Evolutionary conservation across 2,888 invertebrate genomes (phyloP).

Genomic region (Chaetoderma sp.): DNA sequence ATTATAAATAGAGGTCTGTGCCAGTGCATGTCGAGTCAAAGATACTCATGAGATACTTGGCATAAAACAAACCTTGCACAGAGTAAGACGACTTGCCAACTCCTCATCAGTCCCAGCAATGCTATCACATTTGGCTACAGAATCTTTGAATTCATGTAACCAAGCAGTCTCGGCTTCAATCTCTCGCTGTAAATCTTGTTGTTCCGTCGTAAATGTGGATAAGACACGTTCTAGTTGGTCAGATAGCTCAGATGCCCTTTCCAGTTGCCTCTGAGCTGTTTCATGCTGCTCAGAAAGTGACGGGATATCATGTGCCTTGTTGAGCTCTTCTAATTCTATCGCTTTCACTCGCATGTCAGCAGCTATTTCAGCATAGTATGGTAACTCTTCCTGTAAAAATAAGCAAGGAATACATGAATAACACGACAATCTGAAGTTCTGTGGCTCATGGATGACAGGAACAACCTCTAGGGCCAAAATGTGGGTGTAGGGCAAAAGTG

Average conservation of each 20-base stretch:
- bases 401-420: not conserved
- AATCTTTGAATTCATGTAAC: slow-evolving; percentile 55
- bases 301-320: slow-evolving; percentile 79
- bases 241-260: slow-evolving; percentile 80
- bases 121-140: slow-evolving; percentile 59
- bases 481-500: no score
- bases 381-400: slow-evolving; percentile 77
- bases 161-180: slow-evolving; percentile 58
- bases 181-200: slow-evolving; percentile 53
- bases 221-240: slow-evolving; percentile 81
- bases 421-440: no score
- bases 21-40: no score
- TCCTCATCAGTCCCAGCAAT: slow-evolving; percentile 84
- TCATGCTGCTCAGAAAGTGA: slow-evolving; percentile 52
- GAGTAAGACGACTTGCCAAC: slow-evolving; percentile 82
- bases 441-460: not conserved
- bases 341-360: slow-evolving; percentile 84
- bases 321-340: slow-evolving; percentile 82
- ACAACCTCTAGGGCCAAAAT: not conserved
- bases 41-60: no score
- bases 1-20: no score
- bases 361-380: slow-evolving; percentile 81
- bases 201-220: slow-evolving; percentile 75
- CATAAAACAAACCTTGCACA: slow-evolving; percentile 79
- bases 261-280: slow-evolving; percentile 74